Percentiles rank a stretch among this genome's conserved stretches.
phyloP scores from a whole-genome alignment of 2,113 vertebrate genomes.

The Corynorhinus townsendii region DNA sequence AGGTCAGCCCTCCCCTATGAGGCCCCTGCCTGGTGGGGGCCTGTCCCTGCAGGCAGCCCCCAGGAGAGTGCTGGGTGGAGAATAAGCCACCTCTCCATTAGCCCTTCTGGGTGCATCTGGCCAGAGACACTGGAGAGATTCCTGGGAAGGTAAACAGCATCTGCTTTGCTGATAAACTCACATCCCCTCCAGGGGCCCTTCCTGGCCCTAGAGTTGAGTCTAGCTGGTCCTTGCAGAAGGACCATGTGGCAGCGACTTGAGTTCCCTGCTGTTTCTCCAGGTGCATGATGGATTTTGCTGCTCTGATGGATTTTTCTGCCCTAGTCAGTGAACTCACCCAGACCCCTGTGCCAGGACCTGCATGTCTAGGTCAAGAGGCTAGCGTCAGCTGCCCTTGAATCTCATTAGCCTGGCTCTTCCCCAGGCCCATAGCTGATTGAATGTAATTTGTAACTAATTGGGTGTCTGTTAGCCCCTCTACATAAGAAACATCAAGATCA shows the following conservation, averaged over 20 bases:
- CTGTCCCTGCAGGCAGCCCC: background rate
- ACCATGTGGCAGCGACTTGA: background rate
- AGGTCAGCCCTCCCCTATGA: background rate
- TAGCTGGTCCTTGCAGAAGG: background rate
- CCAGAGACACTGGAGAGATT: background rate
- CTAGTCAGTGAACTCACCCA: background rate
- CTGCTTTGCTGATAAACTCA: background rate
- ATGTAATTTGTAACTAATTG: conserved; percentile 49
- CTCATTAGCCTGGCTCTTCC: background rate
- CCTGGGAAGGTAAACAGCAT: background rate
- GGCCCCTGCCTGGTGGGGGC: background rate
- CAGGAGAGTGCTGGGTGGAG: background rate
- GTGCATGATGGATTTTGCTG: background rate
- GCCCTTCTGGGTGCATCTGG: background rate
- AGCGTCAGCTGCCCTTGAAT: background rate
- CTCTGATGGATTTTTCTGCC: background rate
- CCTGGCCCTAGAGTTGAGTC: background rate
- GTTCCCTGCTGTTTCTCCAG: background rate
- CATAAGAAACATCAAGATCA: background rate
- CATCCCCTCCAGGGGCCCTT: background rate
- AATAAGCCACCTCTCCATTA: background rate
- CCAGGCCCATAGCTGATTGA: background rate
- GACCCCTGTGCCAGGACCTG: background rate
- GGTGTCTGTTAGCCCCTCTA: background rate
- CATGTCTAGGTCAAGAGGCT: background rate